Evolutionary conservation across 1,140 invertebrate species (phyloP).

Genomic region (Drosophila burlai): DNA sequence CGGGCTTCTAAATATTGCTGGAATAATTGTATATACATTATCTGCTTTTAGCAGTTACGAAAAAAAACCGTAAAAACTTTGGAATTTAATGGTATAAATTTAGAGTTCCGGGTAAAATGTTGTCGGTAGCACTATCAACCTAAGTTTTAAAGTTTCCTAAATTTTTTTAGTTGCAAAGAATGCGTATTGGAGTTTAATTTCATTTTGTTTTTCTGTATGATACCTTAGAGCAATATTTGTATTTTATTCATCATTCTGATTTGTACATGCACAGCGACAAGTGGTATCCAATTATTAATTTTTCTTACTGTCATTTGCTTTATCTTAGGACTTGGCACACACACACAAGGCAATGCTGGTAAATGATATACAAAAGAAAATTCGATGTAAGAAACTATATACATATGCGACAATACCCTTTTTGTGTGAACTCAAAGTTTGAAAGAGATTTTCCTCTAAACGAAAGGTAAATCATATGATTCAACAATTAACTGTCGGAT

Average conservation of each 20-base stretch:
- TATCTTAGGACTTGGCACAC: constrained; percentile 14
- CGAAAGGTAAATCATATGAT: constrained; percentile 37
- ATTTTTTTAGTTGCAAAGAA: neutral
- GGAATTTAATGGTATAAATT: neutral
- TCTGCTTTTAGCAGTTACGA: neutral
- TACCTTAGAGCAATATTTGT: constrained; percentile 24
- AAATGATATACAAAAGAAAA: constrained; percentile 31
- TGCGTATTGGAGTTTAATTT: neutral
- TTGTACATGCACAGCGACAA: constrained; percentile 53
- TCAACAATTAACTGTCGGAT: constrained; percentile 40
- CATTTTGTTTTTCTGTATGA: constrained; percentile 25
- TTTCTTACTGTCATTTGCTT: constrained; percentile 11
- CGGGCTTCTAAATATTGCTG: neutral
- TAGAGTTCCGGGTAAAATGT: neutral
- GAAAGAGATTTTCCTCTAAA: constrained; percentile 27
- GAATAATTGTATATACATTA: too few species aligned
- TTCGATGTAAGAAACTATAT: constrained; percentile 39
- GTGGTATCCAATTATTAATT: constrained; percentile 6
- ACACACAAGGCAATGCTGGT: constrained; percentile 50
- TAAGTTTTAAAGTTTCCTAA: neutral
- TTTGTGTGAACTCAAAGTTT: constrained; percentile 51
- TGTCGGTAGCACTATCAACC: neutral
- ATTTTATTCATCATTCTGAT: constrained; percentile 30
- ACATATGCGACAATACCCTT: constrained; percentile 67
- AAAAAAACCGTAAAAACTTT: neutral